Base-by-base conservation (phyloP, 2,113 vertebrate species). In the Marmota monax region DNA sequence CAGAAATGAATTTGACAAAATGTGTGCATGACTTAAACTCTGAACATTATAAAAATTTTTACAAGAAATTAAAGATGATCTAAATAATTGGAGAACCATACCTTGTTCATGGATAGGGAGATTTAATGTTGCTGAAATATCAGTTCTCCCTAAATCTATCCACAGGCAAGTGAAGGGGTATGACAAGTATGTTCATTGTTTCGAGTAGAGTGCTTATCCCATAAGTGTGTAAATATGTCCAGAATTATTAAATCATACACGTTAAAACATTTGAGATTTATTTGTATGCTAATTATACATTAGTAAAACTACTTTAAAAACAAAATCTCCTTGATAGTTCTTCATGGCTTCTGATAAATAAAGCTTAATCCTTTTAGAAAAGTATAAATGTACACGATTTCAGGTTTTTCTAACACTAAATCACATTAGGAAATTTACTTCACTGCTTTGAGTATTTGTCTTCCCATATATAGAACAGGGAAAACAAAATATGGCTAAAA, bases 211-310 rank as follows among this genome's bases (percentile, higher is more conserved):
- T 29, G 3, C 0, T 90, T 42, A 84, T 8, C 25, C 74, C 73
- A 76, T 29, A 13, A n/a, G 16, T 22, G 11, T 53, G 7, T 17
- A 77, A 17, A 25, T 29, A 29, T 69, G 42, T 37, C 37, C 65
- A 93, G 82, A 82, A 10, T 18, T 61, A 69, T 9, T 56, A 78
- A 89, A 83, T 39, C 84, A 4, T 76, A 53, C 5, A 39, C 53
- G 94, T 94, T 51, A 93, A 73, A 74, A 25, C 89, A 25, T 25
- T 22, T 92, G 76, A 69, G 22, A 14, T 79, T 80, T 89, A 16
- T 95, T 51, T 90, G 7, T 34, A 78, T 87, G 56, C n/a, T 16
- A 65, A 79, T 77, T 87, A 61, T 6, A 25, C 58, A 61, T 88
- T 53, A 85, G 51, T 42, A 86, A 58, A 91, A 8, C 1, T 94